Evolutionary conservation across 2,113 vertebrate genomes (phyloP), one percentile per base, ranked within the genome.

Genomic region (Lanius collurio): DNA sequence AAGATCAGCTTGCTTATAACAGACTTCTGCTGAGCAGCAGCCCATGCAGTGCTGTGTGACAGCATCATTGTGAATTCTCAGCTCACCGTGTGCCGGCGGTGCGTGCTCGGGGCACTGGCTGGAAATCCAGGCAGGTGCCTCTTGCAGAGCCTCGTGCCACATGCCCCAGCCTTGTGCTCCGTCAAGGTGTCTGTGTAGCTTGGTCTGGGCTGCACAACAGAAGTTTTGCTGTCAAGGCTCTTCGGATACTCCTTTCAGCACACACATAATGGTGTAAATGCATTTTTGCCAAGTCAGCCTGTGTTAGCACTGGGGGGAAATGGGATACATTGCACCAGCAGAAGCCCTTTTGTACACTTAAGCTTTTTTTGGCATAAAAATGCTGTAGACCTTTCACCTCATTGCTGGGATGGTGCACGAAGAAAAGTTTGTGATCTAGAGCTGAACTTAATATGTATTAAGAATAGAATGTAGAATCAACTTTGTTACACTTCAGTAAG

Each of bases 401-500:
- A 15, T 87, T 1, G 0, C 64, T 3, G 2, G 63, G 60, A 49
- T 44, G 47, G 35, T 81, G 30, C 37, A 49, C 37, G 52, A 64
- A 41, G 49, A 79, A 27, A 75, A 75, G 10, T 52, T 75, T 68
- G 13, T 82, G n/a, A 82, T 76, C 28, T 37, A 73, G 77, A 64
- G 60, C n/a, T 92, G 87, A n/a, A 67, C 76, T 92, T 87, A 50
- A 49, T 65, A 28, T 27, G 56, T 31, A 64, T 80, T 87, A 75
- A 78, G 65, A 78, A 76, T 10, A 76, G 74, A 89, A 68, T 56
- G 35, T 15, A 56, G 60, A 89, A 79, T 84, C 42, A 73, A 79
- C 7, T 9, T 52, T 67, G 44, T 89, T 96, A 68, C 46, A 73
- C 75, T 94, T 95, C 57, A 79, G 44, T 87, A 95, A 82, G 91